These are phyloP conservation scores for Xiphophorus couchianus DNA, from an alignment of 2,113 vertebrate species.

Conservation along the genomic window DNA sequence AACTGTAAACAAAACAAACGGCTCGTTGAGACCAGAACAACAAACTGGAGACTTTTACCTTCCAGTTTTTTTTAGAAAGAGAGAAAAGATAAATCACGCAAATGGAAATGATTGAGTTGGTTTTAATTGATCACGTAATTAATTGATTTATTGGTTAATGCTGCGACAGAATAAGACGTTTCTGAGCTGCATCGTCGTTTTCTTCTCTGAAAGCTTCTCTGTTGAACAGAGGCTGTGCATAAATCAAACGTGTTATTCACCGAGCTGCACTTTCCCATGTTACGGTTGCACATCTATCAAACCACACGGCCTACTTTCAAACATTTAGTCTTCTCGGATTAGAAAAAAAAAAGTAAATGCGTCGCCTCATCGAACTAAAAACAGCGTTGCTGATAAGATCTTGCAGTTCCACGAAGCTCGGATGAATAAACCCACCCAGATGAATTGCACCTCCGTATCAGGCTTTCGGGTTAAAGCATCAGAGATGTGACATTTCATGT, in stretches of 20 bases:
- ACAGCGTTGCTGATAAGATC: background rate
- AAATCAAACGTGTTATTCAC: background rate
- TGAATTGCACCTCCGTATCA: background rate
- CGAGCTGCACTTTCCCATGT: background rate
- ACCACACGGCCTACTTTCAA: background rate
- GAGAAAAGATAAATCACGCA: too few relatives aligned
- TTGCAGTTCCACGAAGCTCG: background rate
- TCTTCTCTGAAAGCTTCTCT: too few relatives aligned
- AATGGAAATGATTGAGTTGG: too few relatives aligned
- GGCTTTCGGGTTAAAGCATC: accelerated
- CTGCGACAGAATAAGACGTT: too few relatives aligned
- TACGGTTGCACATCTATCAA: background rate
- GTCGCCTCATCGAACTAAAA: background rate
- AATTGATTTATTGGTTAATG: too few relatives aligned
- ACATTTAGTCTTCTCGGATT: background rate
- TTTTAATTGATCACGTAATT: too few relatives aligned
- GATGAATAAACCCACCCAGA: background rate
- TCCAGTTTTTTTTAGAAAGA: too few relatives aligned
- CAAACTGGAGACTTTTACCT: too few relatives aligned
- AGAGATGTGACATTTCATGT: background rate
- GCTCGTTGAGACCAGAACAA: too few relatives aligned
- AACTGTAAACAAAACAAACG: too few relatives aligned
- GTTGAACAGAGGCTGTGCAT: background rate
- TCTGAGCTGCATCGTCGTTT: too few relatives aligned
- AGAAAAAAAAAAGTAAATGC: background rate